Base-by-base conservation (phyloP, 2,113 vertebrate species). In the Chauna torquata region DNA sequence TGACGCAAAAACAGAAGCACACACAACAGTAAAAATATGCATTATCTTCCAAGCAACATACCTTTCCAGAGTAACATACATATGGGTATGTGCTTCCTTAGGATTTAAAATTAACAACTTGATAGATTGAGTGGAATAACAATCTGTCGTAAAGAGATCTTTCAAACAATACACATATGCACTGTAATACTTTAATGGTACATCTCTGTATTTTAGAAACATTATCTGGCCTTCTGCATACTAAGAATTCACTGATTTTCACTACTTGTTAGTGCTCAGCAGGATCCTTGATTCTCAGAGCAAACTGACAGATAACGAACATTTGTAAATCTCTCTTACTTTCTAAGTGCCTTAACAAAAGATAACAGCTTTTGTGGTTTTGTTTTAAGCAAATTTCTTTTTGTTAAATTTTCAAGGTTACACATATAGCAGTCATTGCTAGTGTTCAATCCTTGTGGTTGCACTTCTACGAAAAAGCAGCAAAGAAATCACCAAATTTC, bases 71-170 rank as follows among this genome's bases (percentile, higher is more conserved):
- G 66, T 45, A 96, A 96, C 84, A 80, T 74, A 92, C 71, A 96
- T 72, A 97, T 61, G 93, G n/a, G 68, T 88, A 86, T 64, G 71
- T 74, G 91, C 89, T 98, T 97, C 94, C 57, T 95, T 82, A 82
- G 64, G 92, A 96, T 96, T 96, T 92, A 91, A 97, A 97, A 95
- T 95, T 96, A 96, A 97, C 94, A 86, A 74, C 84, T 65, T 97
- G 82, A 94, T 97, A 96, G 90, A 85, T 75, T 42, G 82, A 95
- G 52, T 55, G 92, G 82, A 83, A 96, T 66, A 97, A 91, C 69
- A 94, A 97, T 92, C 75, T 76, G 70, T 92, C 9, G 2, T 91
- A 90, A 95, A 97, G 91, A 88, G 58, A 90, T 91, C 52, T 86
- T 95, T 97, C 92, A 92, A 96, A 90, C 38, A 94, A 83, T 62